Evolutionary conservation across 2,113 vertebrate genomes (phyloP).

Genomic region (Cepphus grylle): DNA sequence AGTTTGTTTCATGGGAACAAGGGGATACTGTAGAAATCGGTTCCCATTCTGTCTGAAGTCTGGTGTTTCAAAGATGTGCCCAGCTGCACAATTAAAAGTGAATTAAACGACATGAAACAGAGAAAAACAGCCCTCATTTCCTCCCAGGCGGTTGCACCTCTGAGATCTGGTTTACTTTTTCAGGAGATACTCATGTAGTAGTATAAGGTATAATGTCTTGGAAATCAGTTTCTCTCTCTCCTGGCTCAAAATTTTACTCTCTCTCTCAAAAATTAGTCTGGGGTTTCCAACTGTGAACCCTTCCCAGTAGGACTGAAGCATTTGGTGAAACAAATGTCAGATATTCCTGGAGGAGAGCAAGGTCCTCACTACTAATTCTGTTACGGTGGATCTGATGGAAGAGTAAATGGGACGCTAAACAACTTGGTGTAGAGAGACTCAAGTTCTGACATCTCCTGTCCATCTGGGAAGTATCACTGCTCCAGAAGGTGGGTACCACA

Average conservation of each 20-base stretch:
- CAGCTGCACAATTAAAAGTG: not conserved
- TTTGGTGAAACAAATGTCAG: not conserved
- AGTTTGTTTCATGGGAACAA: not conserved
- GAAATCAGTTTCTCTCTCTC: not conserved
- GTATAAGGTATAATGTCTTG: not conserved
- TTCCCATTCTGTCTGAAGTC: not conserved
- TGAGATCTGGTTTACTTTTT: not conserved
- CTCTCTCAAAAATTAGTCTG: not conserved
- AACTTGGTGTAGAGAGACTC: too few species aligned
- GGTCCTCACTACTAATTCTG: not conserved
- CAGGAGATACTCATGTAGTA: not conserved
- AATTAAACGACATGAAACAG: not conserved
- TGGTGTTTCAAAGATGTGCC: not conserved
- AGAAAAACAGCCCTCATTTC: not conserved
- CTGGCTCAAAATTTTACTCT: not conserved
- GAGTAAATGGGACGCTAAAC: not conserved
- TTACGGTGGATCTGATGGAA: not conserved
- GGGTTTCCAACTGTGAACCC: not conserved
- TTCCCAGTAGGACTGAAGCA: not conserved
- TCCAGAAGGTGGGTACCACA: not conserved
- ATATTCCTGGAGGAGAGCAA: not conserved
- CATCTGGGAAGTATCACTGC: not conserved
- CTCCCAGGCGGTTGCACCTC: not conserved
- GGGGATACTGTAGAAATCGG: not conserved
- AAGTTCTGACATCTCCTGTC: not conserved